Base-by-base conservation (phyloP, 2,797 vertebrate genomes). In the Cichlasoma orientale region DNA sequence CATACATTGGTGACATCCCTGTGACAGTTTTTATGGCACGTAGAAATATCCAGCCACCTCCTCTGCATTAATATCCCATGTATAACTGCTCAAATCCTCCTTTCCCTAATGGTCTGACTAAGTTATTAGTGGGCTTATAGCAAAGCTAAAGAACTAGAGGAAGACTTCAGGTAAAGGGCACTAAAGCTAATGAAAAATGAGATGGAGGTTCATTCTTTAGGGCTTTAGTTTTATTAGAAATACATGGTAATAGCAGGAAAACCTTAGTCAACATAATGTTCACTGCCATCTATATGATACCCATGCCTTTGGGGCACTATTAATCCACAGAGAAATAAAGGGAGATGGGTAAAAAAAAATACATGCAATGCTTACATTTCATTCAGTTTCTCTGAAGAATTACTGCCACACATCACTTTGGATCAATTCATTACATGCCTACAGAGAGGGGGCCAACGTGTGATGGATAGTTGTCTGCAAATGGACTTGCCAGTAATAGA, bases 401-500 rank as follows among this genome's bases (percentile, higher is more conserved):
- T 93, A 93, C 85, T 73, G 19, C 90, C 83, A 93, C 94, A 93
- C 94, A 94, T 95, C 93, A 93, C 91, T 89, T 91, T 83, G 86
- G 85, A 86, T 89, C 92, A 93, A 94, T 95, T 94, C 92, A 94
- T 95, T 94, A 94, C 86, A 80, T 77, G 86, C 88, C 86, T 84
- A 89, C 88, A 93, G 84, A 94, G 90, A 93, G 88, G 86, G 88
- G 86, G 87, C 80, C 90, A 89, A 87, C 85, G 84, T 78, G 86
- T 94, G 95, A 96, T 94, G 90, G 94, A 95, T 95, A 92, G 91
- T 92, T 92, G 89, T 94, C 91, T 92, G 92, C 82, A 95, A 95
- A 96, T 95, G 94, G 93, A 90, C 89, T 93, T 90, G 89, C 94
- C 90, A 69, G 89, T 89, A 89, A 94, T 93, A 92, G 93, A 94